Conservation (phyloP, 1,140 invertebrate genomes). For the Drosophila mojavensis region DNA sequence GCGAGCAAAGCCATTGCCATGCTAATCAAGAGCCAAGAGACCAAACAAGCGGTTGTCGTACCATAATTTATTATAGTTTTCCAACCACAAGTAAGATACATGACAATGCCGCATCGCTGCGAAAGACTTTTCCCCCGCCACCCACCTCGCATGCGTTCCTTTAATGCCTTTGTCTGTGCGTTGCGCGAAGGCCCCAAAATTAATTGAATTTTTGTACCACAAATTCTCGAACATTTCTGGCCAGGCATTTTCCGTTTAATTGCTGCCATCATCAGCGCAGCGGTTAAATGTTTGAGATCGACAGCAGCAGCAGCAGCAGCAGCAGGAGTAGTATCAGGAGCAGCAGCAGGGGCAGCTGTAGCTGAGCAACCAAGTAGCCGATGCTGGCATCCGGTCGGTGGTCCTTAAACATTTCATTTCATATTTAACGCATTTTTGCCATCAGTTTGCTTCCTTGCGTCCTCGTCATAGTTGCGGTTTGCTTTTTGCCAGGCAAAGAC, state of each 20-base stretch:
- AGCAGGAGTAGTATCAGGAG: too few relatives aligned
- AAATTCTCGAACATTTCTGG: slow-evolving; percentile 76
- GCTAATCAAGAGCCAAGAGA: slow-evolving; percentile 70
- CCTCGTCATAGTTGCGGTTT: slow-evolving; percentile 64
- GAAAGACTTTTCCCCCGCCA: not conserved
- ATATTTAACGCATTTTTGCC: slow-evolving; percentile 71
- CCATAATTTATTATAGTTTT: slow-evolving; percentile 82
- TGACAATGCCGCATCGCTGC: slow-evolving; percentile 47
- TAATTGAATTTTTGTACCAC: slow-evolving; percentile 82
- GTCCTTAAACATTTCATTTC: slow-evolving; percentile 41
- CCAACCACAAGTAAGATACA: slow-evolving; percentile 61
- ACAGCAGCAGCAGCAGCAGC: slow-evolving; percentile 3
- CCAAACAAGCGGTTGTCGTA: slow-evolving; percentile 59
- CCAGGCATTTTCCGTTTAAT: slow-evolving; percentile 75
- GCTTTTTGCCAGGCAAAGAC: not conserved
- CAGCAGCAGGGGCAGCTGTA: not conserved
- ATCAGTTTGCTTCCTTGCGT: slow-evolving; percentile 46
- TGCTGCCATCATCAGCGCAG: slow-evolving; percentile 76
- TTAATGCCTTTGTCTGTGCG: slow-evolving; percentile 37
- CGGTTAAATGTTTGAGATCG: slow-evolving; percentile 69
- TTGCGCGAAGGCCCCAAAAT: slow-evolving; percentile 57
- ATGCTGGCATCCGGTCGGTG: not conserved
- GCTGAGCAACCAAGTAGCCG: not conserved
- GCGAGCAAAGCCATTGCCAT: slow-evolving; percentile 38
- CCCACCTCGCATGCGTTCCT: not conserved